These are phyloP conservation scores for Drosophila cognata DNA, from an alignment of 2,888 invertebrate genomes.

Conservation along the genomic window DNA sequence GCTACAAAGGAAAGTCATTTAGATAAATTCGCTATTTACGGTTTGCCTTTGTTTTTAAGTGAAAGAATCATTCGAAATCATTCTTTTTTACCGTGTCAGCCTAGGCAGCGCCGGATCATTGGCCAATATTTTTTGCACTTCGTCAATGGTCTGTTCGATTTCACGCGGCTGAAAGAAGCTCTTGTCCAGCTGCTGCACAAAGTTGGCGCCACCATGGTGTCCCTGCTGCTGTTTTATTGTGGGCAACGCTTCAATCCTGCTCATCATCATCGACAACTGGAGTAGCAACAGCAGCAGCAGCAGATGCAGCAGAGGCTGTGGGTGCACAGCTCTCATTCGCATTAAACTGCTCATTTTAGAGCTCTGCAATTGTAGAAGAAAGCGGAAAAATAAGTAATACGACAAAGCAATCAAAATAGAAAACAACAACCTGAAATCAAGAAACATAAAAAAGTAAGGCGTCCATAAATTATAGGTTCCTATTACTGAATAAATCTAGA, in stretches of 20 bases:
- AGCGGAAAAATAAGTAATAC: background rate
- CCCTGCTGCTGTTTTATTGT: conserved; percentile 59
- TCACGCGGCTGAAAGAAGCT: conserved; percentile 75
- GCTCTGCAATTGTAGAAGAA: conserved; percentile 10
- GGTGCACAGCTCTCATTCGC: conserved; percentile 1
- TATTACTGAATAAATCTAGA: background rate
- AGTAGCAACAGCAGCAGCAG: conserved; percentile 46
- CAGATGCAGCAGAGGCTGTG: background rate
- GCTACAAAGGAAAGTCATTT: conserved; percentile 52
- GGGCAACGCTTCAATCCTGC: conserved; percentile 50
- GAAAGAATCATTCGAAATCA: background rate
- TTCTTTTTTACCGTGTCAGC: conserved; percentile 80
- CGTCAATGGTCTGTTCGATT: conserved; percentile 83
- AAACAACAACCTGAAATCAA: background rate
- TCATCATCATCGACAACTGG: conserved; percentile 21
- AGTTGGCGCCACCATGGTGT: conserved; percentile 36
- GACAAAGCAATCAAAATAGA: background rate
- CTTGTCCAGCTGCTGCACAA: conserved; percentile 73
- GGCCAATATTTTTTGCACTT: conserved; percentile 84
- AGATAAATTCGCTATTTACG: background rate
- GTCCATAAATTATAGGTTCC: background rate
- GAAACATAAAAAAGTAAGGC: too few relatives aligned
- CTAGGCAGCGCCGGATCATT: conserved; percentile 83
- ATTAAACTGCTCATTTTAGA: conserved; percentile 25
- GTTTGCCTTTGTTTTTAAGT: background rate